Evolutionary conservation across 2,888 invertebrate genomes (phyloP), one percentile per base, ranked within the genome.

Genomic region (Eledona agricola): DNA sequence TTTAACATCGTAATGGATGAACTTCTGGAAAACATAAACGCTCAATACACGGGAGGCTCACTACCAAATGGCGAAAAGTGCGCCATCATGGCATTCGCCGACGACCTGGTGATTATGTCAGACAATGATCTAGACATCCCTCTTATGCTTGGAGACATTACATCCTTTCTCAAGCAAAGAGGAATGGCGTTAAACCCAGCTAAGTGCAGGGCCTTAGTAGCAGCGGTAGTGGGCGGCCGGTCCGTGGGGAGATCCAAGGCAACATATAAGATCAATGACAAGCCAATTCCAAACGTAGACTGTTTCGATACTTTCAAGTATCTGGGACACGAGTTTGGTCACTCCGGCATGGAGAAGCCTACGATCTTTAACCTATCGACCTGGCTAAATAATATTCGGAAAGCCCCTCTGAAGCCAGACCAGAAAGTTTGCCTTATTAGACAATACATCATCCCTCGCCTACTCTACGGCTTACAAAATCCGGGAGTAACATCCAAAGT

Each of bases 321-420:
- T 22, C 29, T 61, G 1, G 64, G 60, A 1, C 59, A 59, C 26
- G 22, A 42, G 4, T 52, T 51, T 12, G 54, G 49, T 0, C 23
- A 40, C 3, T 34, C 51, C 2, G 62, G 62, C 1, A 43, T 55
- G 0, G 20, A 17, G 1, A 57, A 58, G 32, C 62, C 60, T 0
- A 34, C 29, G 7, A 12, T 57, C 3, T 25, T 35, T 4, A 12
- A 51, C 47, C 42, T 62, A 1, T 4, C 60, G 59, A 23, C 37
- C 67, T 55, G 57, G 60, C 46, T 76, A 2, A 16, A 51, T 1
- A 64, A 64, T 31, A 45, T 74, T 22, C 42, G 51, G 2, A 45
- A 45, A 35, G 69, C 72, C 0, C 72, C 74, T 0, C 60, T 77
- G 0, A 76, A 75, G 47, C 77, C 76, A 0, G 70, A 74, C 25